These are phyloP conservation scores for Drosophila cracens DNA, from an alignment of 2,888 invertebrate genomes.

Conservation along the genomic window DNA sequence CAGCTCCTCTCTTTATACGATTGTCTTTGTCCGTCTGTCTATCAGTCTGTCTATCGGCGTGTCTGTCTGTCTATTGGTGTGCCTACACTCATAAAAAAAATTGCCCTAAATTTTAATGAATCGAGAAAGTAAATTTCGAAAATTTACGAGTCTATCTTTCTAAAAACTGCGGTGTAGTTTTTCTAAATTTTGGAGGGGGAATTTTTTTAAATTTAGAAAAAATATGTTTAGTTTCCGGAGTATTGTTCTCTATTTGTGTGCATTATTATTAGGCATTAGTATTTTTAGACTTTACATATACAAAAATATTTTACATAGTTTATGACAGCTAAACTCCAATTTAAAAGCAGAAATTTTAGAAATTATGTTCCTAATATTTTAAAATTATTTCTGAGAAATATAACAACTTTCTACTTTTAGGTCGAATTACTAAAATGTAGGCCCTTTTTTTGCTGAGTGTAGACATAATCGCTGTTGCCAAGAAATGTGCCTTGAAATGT, in stretches of 20 bases:
- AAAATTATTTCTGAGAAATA: background rate
- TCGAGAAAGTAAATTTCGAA: background rate
- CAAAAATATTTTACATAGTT: background rate
- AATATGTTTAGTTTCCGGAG: background rate
- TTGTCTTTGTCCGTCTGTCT: conserved; percentile 1
- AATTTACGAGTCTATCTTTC: background rate
- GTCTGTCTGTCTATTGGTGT: background rate
- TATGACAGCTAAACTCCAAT: too few species aligned
- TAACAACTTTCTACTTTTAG: background rate
- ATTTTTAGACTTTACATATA: background rate
- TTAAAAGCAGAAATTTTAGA: too few species aligned
- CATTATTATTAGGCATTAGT: background rate
- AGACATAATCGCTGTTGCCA: conserved; percentile 13
- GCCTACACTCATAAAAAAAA: background rate
- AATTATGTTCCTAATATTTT: background rate
- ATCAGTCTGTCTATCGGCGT: conserved; percentile 1
- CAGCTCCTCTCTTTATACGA: conserved; percentile 11
- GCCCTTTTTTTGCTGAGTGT: background rate
- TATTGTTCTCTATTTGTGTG: background rate
- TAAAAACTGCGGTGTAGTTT: background rate
- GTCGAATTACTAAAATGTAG: background rate
- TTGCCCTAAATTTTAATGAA: background rate
- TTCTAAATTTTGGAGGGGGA: fast-evolving
- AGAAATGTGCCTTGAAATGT: conserved; percentile 51
- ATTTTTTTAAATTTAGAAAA: background rate